Evolutionary conservation across 2,797 vertebrate genomes (phyloP).

Genomic region (Hypotaenidia okinawae): DNA sequence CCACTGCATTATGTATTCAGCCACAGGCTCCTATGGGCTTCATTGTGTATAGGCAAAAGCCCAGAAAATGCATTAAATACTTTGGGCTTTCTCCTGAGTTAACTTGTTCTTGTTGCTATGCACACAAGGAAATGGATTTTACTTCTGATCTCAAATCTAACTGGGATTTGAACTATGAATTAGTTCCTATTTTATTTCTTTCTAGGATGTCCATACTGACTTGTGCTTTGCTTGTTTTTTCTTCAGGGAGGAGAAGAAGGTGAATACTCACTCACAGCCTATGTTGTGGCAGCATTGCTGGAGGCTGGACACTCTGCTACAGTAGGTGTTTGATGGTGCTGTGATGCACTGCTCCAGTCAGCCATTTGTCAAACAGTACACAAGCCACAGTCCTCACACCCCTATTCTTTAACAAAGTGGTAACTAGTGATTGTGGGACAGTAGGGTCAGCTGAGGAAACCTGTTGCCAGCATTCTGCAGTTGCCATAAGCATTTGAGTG

Average conservation of each 20-base stretch:
- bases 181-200: background rate
- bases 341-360: background rate
- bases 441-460: background rate
- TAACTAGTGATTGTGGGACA: background rate
- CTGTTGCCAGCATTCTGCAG: background rate
- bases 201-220: background rate
- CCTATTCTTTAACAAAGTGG: background rate
- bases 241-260: conserved; percentile 67
- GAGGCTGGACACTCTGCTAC: conserved; percentile 58
- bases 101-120: background rate
- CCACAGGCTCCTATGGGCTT: background rate
- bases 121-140: background rate
- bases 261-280: conserved; percentile 69
- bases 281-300: conserved; percentile 59
- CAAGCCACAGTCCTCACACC: background rate
- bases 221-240: background rate
- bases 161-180: background rate
- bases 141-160: background rate
- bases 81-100: background rate
- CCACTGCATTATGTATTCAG: background rate
- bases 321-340: background rate
- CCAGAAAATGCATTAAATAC: background rate
- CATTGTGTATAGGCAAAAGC: rapidly evolving
- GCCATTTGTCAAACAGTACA: background rate
- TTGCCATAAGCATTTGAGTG: background rate